phyloP scores from a whole-genome alignment of 2,797 vertebrate genomes.

The Diplodus puntazzo region DNA sequence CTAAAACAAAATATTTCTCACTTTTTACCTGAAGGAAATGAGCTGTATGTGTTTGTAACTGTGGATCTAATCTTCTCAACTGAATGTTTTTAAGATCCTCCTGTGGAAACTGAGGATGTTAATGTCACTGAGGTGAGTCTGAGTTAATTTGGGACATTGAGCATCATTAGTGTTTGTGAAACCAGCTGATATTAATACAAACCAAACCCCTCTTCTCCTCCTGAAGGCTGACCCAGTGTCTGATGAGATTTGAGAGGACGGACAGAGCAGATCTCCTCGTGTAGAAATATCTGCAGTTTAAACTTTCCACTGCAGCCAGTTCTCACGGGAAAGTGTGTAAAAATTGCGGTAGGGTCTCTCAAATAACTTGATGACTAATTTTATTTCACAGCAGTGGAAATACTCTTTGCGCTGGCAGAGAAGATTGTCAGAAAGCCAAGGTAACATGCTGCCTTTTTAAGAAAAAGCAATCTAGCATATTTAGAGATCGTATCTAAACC shows the following conservation, averaged over 20 bases:
- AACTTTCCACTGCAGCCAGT: neutral
- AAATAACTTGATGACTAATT: too few relatives aligned
- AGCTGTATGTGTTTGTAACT: too few relatives aligned
- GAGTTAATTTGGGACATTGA: too few relatives aligned
- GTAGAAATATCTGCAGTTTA: neutral
- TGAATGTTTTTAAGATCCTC: constrained; percentile 26
- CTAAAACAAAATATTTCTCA: too few relatives aligned
- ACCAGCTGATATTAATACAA: neutral
- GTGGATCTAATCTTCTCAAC: neutral
- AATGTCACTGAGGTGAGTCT: constrained; percentile 21
- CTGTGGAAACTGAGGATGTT: accelerated
- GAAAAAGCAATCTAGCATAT: too few relatives aligned
- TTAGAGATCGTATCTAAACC: too few relatives aligned
- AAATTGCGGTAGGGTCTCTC: neutral
- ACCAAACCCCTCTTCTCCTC: neutral
- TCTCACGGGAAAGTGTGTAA: neutral
- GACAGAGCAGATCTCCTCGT: neutral
- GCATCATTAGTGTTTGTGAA: neutral
- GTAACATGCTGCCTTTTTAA: too few relatives aligned
- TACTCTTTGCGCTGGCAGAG: too few relatives aligned
- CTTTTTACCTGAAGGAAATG: too few relatives aligned
- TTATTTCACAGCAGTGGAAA: too few relatives aligned
- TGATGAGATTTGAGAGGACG: neutral
- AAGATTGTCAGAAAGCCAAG: too few relatives aligned
- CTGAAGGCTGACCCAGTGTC: constrained; percentile 5